Evolutionary conservation across 1,140 invertebrate genomes (phyloP), one percentile per base, ranked within the genome.

Genomic region (Cecropterus lyciades): DNA sequence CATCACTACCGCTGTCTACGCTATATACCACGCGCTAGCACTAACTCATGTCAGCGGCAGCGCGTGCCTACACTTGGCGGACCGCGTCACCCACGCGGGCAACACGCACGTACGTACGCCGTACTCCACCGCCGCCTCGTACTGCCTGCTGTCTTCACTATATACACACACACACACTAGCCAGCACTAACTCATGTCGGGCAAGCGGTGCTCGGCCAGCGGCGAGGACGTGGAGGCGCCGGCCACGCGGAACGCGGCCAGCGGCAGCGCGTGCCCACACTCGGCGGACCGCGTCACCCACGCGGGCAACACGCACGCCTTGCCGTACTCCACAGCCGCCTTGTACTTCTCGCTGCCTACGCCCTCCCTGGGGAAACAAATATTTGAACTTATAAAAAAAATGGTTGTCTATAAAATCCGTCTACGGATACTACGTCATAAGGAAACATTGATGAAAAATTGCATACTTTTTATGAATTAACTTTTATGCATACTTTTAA

Each of bases 201-300:
- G 77, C 76, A 85, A 30, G 45, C 74, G 84, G 85, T 94, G 78
- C 93, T 94, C 72, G 88, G 94, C 55, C 91, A 95, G 52, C 90
- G 96, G 83, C 67, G 92, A 87, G 70, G 93, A 82, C 65, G 93
- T 90, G 17, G 86, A 82, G 5, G 86, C 82, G 0, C 80, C 82
- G 1, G 92, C 81, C 1, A 97, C 92, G 4, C 92, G 70, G 84
- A 97, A 98, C 24, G 94, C 82, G 5, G 93, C 89, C 57, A 95
- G 93, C 10, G 96, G 94, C 30, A 97, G 77, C 10, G 96, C 95
- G 70, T 95, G 96, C 0, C 97, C 96, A 24, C 94, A 93, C 45
- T 94, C 91, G 0, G 96, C 91, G 48, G 96, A 97, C 16, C 97
- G 96, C 66, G 94, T 94, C 30, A 98, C 91, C 97, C 98, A 99